Base-by-base conservation (phyloP, 2,888 invertebrate species). In the Stenurella melanura region DNA sequence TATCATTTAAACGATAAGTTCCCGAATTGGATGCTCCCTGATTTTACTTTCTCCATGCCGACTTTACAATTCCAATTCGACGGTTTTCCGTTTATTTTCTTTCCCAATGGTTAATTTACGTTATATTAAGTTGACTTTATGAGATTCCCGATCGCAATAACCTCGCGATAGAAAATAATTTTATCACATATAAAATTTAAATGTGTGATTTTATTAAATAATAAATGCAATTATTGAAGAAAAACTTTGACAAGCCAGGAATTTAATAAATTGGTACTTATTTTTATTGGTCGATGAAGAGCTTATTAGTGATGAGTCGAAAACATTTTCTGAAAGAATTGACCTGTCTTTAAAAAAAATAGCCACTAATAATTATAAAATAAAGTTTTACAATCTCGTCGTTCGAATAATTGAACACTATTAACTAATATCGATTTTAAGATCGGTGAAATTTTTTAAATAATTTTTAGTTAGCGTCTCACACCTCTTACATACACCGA, bases 1-100 rank as follows among this genome's bases (percentile, higher is more conserved):
- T 80, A 75, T 80, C 77, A 75, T 78, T 80, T 80, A 75, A 69
- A 70, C 58, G 74, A 75, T 75, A 68, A 70, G 70, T 69, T 75
- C 69, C 15, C 26, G 75, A 72, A 72, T 72, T 72, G 72, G 63
- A 72, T 63, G 72, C 61, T 50, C 67, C 54, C 61, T 19, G 72
- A 72, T 72, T 63, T 72, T 58, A 63, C 72, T 58, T 63, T 72
- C 63, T 63, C 63, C 61, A 12, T 19, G 50, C 63, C 72, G 72
- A 72, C 72, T 72, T 72, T 72, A 72, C 61, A 26, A 54, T 72
- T 72, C 63, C 72, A 34, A 63, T 61, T 72, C 72, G 61, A 50
- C 26, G 54, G 58, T 72, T 72, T 63, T 19, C 57, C 63, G 50
- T 72, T 72, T 42, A 63, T 72, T 63, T 72, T 63, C 63, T 17